Base-by-base conservation (phyloP, 2,888 invertebrate genomes). In the Phortica magna region DNA sequence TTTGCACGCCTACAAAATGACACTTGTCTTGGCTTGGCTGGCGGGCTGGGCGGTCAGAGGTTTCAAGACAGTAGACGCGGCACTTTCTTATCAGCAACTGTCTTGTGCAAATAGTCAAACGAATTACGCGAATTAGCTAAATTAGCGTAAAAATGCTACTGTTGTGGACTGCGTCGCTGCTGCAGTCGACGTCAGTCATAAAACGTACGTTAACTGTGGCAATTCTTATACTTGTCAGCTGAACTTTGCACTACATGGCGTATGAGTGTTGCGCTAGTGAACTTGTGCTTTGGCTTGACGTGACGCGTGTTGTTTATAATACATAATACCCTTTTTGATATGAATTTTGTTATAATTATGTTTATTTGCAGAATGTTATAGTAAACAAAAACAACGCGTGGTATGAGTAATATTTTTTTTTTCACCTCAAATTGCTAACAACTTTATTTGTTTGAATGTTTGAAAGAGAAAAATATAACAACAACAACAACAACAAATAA, bases 321-420 rank as follows among this genome's bases (percentile, higher is more conserved):
- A 57, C 7, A 57, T 57, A 57, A 10, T 7, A 6, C 14, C 5
- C 9, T 59, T 12, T 59, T 59, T 59, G 10, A 17, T n/a, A n/a
- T n/a, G 7, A n/a, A 14, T 59, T 59, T 59, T 59, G 6, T 12
- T 17, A 59, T 59, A 17, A 14, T 7, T n/a, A n/a, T 59, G 1
- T 59, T 0, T 12, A 17, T n/a, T 59, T 17, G 7, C 17, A 17
- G 2, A 14, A 5, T 6, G 9, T 14, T 59, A 17, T 6, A 2
- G 6, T 7, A 59, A 17, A 59, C 2, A 14, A 9, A 9, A 5
- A 2, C 59, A 59, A 59, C 59, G 59, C 59, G 59, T 9, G 79
- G 82, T 81, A 83, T 83, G 55, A 81, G 77, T 77, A 78, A 83
- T 76, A 31, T 55, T 19, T 17, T 12, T 48, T 19, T 53, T 9